Evolutionary conservation across 2,888 invertebrate genomes (phyloP), one percentile per base, ranked within the genome.

Genomic region (Hartigia nigra): DNA sequence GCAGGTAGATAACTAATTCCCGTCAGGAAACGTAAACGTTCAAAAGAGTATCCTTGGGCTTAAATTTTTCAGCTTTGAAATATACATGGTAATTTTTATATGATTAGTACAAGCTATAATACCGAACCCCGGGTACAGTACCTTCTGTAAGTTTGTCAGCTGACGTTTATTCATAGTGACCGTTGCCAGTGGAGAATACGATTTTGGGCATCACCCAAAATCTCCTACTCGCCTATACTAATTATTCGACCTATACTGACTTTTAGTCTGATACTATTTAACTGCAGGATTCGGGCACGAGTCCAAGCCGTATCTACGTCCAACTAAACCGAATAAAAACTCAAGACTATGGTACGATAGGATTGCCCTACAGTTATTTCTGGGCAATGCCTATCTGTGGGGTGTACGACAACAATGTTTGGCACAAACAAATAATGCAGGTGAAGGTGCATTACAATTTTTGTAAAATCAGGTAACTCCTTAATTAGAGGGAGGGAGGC

Each of bases 401-500:
- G 35, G 4, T 35, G 35, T 9, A 35, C 35, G 9, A 35, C 35
- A 9, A 35, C 9, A 9, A 35, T 35, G 35, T 35, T 35, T 35
- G 35, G 4, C 35, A 4, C 9, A 35, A 35, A 35, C 35, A 35
- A 4, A 35, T 9, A 35, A 35, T 35, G 35, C 35, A 35, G 5
- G 9, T 35, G 35, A 9, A 9, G 35, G 35, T 35, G 35, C 5
- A 5, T 3, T 3, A 23, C 23, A 55, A 55, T 9, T 55, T 55
- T 23, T 9, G 55, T 55, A 23, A 55, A 55, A 23, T 55, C 39
- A 39, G 4, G 1, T 1, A 14, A 39, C 12, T 4, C 39, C 1
- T 39, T 14, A 14, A 4, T 39, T 34, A 4, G 34, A 75, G 79
- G 75, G 31, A 79, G 72, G 76, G 76, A 34, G 34, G 34, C 34